Evolutionary conservation across 92 coral and sea anemone species (phyloP).

Genomic region (Blastomussa wellsi): DNA sequence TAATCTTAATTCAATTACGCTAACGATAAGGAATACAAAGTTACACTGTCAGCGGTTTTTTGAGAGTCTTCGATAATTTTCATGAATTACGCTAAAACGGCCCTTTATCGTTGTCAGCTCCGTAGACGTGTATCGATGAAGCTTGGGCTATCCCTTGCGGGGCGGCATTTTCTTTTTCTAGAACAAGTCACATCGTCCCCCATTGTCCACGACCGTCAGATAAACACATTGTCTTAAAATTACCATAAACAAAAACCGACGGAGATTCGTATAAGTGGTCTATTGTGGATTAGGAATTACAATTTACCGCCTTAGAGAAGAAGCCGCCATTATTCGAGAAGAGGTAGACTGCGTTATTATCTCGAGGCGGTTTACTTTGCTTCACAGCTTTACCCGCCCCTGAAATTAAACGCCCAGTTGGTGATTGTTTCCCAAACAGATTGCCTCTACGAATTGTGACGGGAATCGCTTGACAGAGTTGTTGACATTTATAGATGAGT

Average conservation of each 20-base stretch:
- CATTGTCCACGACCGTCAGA: conserved; percentile 70
- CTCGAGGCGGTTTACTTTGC: conserved; percentile 82
- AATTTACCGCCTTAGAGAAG: conserved; percentile 74
- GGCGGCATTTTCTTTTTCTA: conserved; percentile 47
- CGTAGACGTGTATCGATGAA: conserved; percentile 27
- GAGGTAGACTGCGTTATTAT: conserved; percentile 49
- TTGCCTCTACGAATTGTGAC: conserved; percentile 17
- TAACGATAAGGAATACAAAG: neutral
- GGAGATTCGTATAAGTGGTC: conserved; percentile 80
- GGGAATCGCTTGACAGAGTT: conserved; percentile 20
- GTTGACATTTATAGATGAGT: conserved; percentile 59
- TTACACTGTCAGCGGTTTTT: conserved; percentile 22
- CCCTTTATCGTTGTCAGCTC: conserved; percentile 49
- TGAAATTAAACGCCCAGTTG: conserved; percentile 59
- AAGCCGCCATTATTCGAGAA: conserved; percentile 70
- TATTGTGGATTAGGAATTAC: conserved; percentile 69
- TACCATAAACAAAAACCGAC: conserved; percentile 86
- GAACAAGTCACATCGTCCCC: conserved; percentile 65
- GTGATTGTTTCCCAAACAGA: conserved; percentile 55
- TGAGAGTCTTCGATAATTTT: conserved; percentile 48
- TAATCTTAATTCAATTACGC: conserved; percentile 26
- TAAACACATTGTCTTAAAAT: conserved; percentile 78
- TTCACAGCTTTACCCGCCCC: conserved; percentile 82
- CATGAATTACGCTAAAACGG: conserved; percentile 38
- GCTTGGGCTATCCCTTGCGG: neutral